Percentiles rank a stretch among this genome's conserved stretches.
Conservation (phyloP, 2,113 vertebrate species). For the Epinephelus lanceolatus region DNA sequence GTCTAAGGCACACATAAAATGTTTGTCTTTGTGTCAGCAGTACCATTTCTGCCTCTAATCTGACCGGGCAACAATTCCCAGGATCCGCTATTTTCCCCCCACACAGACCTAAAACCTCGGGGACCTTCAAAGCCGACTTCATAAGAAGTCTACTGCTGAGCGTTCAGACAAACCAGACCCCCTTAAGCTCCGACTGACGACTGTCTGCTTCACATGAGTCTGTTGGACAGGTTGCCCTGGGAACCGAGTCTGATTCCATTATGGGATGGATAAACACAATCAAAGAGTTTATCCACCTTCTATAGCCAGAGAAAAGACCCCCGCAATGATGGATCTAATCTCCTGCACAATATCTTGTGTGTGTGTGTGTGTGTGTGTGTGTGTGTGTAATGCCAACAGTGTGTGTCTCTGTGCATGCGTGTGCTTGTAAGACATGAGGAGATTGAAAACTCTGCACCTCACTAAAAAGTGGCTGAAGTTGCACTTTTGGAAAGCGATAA, state of each 20-base stretch:
- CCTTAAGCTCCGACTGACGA: constrained; percentile 68
- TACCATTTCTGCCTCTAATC: constrained; percentile 56
- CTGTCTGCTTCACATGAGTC: constrained; percentile 64
- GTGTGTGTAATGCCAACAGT: constrained; percentile 13
- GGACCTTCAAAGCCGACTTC: constrained; percentile 70
- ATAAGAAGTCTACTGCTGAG: constrained; percentile 73
- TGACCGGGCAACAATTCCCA: constrained; percentile 56
- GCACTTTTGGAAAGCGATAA: constrained; percentile 70
- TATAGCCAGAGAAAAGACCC: constrained; percentile 76
- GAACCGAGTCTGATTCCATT: constrained; percentile 77
- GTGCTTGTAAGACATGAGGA: constrained; percentile 54
- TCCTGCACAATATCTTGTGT: constrained; percentile 65
- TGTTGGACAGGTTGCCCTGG: constrained; percentile 73
- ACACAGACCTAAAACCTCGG: constrained; percentile 37
- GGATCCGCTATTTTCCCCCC: constrained; percentile 30
- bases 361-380: constrained; percentile 13
- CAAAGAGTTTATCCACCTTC: constrained; percentile 81
- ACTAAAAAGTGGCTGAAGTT: constrained; percentile 69
- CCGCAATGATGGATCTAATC: constrained; percentile 75
- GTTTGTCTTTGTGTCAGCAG: constrained; percentile 25
- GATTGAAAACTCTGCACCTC: constrained; percentile 64
- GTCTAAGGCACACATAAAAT: constrained; percentile 21
- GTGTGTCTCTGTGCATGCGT: constrained; percentile 44
- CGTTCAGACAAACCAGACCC: constrained; percentile 66
- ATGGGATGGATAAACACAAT: constrained; percentile 81